phyloP scores from a whole-genome alignment of 1,140 invertebrate genomes.

The Drosophila subpulchrella region DNA sequence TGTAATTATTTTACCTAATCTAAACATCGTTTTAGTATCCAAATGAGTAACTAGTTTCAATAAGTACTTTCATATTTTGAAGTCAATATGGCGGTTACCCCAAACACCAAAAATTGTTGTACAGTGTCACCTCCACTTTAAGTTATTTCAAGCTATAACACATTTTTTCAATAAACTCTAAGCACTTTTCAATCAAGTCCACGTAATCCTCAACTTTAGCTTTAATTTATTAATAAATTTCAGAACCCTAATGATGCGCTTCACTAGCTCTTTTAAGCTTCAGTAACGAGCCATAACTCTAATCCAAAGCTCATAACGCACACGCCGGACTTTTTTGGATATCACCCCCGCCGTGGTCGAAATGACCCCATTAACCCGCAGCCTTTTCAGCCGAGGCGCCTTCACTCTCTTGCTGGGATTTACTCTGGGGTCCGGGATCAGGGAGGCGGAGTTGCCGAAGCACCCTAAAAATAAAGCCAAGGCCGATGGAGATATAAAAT shows the following conservation, averaged over 20 bases:
- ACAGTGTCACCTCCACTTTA: too few relatives aligned
- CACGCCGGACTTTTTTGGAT: conserved; percentile 32
- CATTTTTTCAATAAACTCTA: neutral
- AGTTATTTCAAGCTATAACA: neutral
- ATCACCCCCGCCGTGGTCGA: conserved; percentile 35
- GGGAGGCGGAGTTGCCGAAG: conserved; percentile 12
- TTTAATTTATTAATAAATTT: conserved; percentile 42
- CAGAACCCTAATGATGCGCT: conserved; percentile 13
- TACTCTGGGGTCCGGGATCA: conserved; percentile 9
- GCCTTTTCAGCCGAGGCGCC: conserved; percentile 21
- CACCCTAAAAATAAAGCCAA: conserved; percentile 56
- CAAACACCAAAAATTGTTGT: too few relatives aligned
- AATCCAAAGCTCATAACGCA: conserved; percentile 43
- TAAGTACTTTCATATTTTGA: too few relatives aligned
- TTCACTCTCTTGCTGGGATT: conserved; percentile 5
- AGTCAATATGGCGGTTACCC: too few relatives aligned
- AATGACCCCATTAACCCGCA: conserved; percentile 60
- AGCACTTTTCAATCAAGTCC: conserved; percentile 3
- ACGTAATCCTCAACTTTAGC: neutral
- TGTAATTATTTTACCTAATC: too few relatives aligned
- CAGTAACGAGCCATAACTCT: conserved; percentile 33
- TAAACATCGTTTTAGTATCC: too few relatives aligned
- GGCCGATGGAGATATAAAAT: conserved; percentile 52
- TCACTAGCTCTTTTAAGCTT: conserved; percentile 29
- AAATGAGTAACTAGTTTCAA: too few relatives aligned